phyloP scores from a whole-genome alignment of 2,888 invertebrate genomes.

The Rhingia campestris region DNA sequence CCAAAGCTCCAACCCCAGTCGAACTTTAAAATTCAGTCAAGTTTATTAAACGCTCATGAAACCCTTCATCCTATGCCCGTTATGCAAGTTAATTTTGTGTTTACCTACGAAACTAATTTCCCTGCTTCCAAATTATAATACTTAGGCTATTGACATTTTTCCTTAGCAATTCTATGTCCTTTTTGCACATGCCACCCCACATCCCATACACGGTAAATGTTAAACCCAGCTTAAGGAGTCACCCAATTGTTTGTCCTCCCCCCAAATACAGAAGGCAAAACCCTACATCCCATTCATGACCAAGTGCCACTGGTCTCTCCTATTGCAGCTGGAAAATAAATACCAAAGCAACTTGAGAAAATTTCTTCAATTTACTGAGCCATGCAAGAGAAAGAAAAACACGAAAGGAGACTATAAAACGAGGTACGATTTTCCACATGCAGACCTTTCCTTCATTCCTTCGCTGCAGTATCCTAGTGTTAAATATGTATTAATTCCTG shows the following conservation, averaged over 20 bases:
- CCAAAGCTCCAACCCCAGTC: too few relatives aligned
- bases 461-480: constrained; percentile 18
- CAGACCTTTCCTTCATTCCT: constrained; percentile 13
- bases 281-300: constrained; percentile 13
- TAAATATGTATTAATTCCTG: constrained; percentile 64
- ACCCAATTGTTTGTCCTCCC: not conserved
- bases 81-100: too few relatives aligned
- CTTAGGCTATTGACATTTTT: too few relatives aligned
- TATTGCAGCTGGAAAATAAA: constrained; percentile 38
- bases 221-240: not conserved
- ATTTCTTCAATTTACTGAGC: constrained; percentile 13
- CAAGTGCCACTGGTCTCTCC: constrained; percentile 12
- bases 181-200: too few relatives aligned
- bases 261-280: not conserved
- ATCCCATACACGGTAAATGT: not conserved
- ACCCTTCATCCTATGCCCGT: too few relatives aligned
- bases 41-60: too few relatives aligned
- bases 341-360: constrained; percentile 6
- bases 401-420: too few relatives aligned
- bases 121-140: too few relatives aligned
- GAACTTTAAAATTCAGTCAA: too few relatives aligned
- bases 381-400: constrained; percentile 11
- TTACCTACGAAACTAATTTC: too few relatives aligned
- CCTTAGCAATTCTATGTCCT: too few relatives aligned
- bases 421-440: constrained; percentile 49